Conservation (phyloP, 2,113 vertebrate species). For the Brienomyrus brachyistius region DNA sequence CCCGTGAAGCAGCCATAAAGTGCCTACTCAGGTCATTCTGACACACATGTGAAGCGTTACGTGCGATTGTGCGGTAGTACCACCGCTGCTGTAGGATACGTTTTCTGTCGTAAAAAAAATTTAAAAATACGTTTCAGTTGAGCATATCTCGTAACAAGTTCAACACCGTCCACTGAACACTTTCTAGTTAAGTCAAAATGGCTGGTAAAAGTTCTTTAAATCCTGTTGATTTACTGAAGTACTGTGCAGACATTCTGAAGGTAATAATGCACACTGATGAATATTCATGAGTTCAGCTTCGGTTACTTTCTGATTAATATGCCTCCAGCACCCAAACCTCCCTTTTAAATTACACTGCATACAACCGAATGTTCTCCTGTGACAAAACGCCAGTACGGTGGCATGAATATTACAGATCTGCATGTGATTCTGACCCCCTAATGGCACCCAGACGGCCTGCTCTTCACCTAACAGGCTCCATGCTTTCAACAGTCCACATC, state of each 20-base stretch:
- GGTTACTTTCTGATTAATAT: background rate
- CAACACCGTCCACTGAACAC: background rate
- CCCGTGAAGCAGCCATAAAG: background rate
- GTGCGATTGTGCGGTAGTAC: background rate
- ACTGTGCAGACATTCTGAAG: background rate
- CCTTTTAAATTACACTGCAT: background rate
- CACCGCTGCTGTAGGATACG: background rate
- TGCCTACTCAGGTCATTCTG: background rate
- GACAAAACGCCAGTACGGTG: background rate
- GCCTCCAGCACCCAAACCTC: background rate
- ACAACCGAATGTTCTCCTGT: background rate
- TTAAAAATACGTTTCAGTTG: background rate
- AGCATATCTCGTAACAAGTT: background rate
- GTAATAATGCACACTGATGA: background rate
- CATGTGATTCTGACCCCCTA: background rate
- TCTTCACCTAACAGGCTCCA: background rate
- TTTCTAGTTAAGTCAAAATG: background rate
- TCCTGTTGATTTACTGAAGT: background rate
- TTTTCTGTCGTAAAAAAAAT: background rate
- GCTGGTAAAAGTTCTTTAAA: background rate
- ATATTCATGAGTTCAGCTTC: background rate
- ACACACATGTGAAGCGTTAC: background rate
- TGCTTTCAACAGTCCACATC: slow-evolving; percentile 9
- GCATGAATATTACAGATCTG: background rate
- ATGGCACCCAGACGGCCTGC: background rate